Base-by-base conservation (phyloP, 2,888 invertebrate species). In the Spisula subtruncata region DNA sequence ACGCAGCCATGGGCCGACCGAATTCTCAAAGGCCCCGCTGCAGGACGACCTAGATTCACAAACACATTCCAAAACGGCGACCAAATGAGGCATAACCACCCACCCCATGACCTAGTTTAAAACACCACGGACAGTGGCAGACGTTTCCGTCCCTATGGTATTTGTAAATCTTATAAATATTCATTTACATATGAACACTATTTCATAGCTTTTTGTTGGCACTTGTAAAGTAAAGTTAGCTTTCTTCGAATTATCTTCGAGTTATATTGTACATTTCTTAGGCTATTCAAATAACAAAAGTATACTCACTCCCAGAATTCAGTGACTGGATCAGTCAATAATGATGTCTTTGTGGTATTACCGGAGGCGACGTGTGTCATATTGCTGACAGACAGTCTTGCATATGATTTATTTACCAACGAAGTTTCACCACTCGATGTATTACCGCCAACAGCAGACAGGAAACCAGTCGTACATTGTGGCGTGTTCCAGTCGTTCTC, bases 401-500 rank as follows among this genome's bases (percentile, higher is more conserved):
- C 6, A 10, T 0, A 10, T 71, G 25, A 12, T 20, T 10, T 20
- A 29, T 32, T 32, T 71, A 10, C 71, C 8, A 8, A 71, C 41
- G 32, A 81, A 0, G 48, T 25, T 48, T 46, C 20, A 18, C 25
- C 18, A 46, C 10, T 35, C 12, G 56, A 60, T n/a, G 18, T 32
- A 46, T 71, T 83, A 1, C n/a, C 20, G 0, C 12, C 16, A 2
- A 16, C 71, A 46, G 29, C 10, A 1, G 66, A 60, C 14, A 84
- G 18, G 51, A n/a, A 75, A 12, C 84, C 84, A 66, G 56, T 81
- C 20, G 94, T 93, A 85, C 95, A 95, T 66, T 93, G 97, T 0
- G 97, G 97, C 0, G 98, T 98, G 97, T 98, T 98, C 98, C 98
- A 98, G 0, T 98, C 97, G 97, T 98, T 98, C 96, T 98, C 98